These are phyloP conservation scores for Ceratina japonica DNA, from an alignment of 1,140 invertebrate species.

Conservation along the genomic window DNA sequence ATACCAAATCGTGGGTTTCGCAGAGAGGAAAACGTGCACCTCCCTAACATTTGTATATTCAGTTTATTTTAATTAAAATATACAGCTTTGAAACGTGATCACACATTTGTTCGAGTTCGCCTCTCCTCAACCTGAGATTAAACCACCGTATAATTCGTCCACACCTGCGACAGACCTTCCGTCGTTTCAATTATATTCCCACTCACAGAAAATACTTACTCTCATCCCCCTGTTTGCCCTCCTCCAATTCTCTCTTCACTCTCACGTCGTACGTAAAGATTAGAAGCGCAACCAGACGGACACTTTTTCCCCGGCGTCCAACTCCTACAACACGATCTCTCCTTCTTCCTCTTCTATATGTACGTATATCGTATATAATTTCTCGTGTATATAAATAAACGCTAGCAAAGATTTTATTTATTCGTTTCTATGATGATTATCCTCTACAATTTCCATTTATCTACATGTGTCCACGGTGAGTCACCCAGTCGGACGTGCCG, in stretches of 20 bases:
- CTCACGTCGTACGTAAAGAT: slow-evolving; percentile 44
- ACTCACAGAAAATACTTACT: slow-evolving; percentile 63
- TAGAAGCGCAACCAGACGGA: slow-evolving; percentile 47
- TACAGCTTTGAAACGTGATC: slow-evolving; percentile 71
- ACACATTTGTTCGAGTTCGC: slow-evolving; percentile 69
- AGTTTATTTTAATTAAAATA: slow-evolving; percentile 74
- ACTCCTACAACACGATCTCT: background rate
- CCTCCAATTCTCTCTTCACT: slow-evolving; percentile 10
- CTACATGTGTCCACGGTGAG: too few relatives aligned
- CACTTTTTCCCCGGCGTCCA: slow-evolving; percentile 3
- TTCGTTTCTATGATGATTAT: slow-evolving; percentile 13
- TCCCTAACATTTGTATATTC: slow-evolving; percentile 47
- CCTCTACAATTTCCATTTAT: slow-evolving; percentile 24
- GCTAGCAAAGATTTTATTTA: slow-evolving; percentile 48
- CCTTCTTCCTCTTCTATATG: background rate
- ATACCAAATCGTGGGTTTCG: too few relatives aligned
- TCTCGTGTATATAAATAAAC: slow-evolving; percentile 60
- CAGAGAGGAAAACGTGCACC: slow-evolving; percentile 12
- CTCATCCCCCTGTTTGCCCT: background rate
- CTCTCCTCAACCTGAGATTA: slow-evolving; percentile 63
- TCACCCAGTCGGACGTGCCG: too few relatives aligned
- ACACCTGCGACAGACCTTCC: slow-evolving; percentile 37
- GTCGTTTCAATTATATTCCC: background rate
- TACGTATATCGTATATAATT: slow-evolving; percentile 36
- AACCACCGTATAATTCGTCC: slow-evolving; percentile 48